A percentile compares a stretch with the other conserved stretches of the same genome.
phyloP scores from a whole-genome alignment of 1,140 invertebrate species.

The Aphelinus certus region DNA sequence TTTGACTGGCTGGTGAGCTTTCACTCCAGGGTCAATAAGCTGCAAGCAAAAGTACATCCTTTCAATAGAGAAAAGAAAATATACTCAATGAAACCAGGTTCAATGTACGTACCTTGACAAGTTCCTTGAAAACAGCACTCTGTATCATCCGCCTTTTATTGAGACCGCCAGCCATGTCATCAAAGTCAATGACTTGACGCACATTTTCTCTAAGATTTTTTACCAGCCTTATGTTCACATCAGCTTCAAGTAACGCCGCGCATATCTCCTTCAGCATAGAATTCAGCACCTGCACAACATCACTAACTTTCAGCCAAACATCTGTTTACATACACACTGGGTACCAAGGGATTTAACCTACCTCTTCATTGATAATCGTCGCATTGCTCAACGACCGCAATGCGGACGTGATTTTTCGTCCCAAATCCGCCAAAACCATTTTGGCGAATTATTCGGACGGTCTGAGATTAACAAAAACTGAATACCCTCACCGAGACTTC shows the following conservation, averaged over 20 bases:
- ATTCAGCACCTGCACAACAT: conserved; percentile 85
- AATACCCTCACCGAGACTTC: no score
- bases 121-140: conserved; percentile 97
- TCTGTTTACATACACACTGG: conserved; percentile 31
- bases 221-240: conserved; percentile 98
- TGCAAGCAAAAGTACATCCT: conserved; percentile 61
- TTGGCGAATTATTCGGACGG: conserved; percentile 56
- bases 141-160: conserved; percentile 99
- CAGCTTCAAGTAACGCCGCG: conserved; percentile 95
- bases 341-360: conserved; percentile 53
- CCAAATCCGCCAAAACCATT: conserved; percentile 99
- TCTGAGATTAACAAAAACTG: no score
- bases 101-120: conserved; percentile 85
- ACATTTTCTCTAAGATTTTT: conserved; percentile 98
- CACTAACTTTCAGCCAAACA: conserved; percentile 7
- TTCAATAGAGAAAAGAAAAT: neutral
- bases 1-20: conserved; percentile 96
- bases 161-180: conserved; percentile 99
- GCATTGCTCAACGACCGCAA: conserved; percentile 97
- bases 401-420: conserved; percentile 98
- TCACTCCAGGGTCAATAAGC: conserved; percentile 98
- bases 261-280: conserved; percentile 99
- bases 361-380: conserved; percentile 98
- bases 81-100: neutral
- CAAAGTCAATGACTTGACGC: conserved; percentile 97